Percentiles rank a stretch among this genome's conserved stretches.
These are phyloP conservation scores for Erebia epiphron DNA, from an alignment of 2,888 invertebrate species.

Conservation along the genomic window DNA sequence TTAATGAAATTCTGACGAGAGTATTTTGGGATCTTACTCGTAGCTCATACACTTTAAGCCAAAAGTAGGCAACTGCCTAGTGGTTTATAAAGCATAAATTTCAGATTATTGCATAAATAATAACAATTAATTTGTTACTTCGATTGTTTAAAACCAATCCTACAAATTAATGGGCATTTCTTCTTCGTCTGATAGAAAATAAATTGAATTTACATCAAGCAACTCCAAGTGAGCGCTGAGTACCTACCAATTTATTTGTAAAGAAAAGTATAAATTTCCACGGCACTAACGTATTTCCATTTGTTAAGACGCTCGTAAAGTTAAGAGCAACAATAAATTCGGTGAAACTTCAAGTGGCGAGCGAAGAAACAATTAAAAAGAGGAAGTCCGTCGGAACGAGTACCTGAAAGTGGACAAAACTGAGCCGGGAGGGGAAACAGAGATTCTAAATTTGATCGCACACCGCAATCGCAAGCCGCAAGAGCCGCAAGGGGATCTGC, in stretches of 20 bases:
- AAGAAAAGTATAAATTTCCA: constrained; percentile 21
- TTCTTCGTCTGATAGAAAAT: not conserved
- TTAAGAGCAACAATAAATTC: constrained; percentile 39
- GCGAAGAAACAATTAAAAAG: constrained; percentile 39
- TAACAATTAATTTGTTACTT: too few relatives aligned
- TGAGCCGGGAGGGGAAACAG: constrained; percentile 60
- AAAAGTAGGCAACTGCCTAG: too few relatives aligned
- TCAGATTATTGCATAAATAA: too few relatives aligned
- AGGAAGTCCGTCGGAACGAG: constrained; percentile 36
- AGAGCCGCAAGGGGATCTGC: not conserved
- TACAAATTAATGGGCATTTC: not conserved
- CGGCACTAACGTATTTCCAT: constrained; percentile 19
- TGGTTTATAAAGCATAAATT: too few relatives aligned
- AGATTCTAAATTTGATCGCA: constrained; percentile 52
- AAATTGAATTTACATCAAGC: constrained; percentile 7
- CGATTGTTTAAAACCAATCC: not conserved
- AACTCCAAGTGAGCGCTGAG: constrained; percentile 1
- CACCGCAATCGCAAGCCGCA: not conserved
- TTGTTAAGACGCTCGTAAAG: constrained; percentile 35
- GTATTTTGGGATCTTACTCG: not conserved
- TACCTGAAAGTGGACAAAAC: constrained; percentile 49
- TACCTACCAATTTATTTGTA: constrained; percentile 14
- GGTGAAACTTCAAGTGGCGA: constrained; percentile 34
- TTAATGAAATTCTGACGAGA: not conserved
- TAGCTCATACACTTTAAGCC: not conserved